Evolutionary conservation across 2,888 invertebrate genomes (phyloP), one percentile per base, ranked within the genome.

Genomic region (Pristionchus fissidentatus): DNA sequence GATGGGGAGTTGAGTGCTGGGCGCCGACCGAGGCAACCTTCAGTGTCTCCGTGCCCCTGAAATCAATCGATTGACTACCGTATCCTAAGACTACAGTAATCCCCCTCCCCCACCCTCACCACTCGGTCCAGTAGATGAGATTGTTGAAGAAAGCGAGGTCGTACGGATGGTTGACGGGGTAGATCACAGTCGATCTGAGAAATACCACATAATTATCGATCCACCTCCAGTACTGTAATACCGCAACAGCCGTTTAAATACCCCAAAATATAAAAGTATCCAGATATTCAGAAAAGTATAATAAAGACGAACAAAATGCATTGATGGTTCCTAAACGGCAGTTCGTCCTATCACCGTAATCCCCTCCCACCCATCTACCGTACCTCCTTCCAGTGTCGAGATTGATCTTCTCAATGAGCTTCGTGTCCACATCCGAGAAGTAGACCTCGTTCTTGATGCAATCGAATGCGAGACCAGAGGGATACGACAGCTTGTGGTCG

Each of bases 131-230:
- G 83, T 85, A 88, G 43, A 89, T 83, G 29, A 81, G 77, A 52
- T 87, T 86, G 52, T 88, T 86, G 86, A 88, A 89, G 83, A 86
- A 87, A 57, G 84, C 84, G 84, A 88, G 70, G n/a, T 87, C 87
- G 81, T 80, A 86, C 0, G 88, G 87, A 75, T 87, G 87, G 55
- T 85, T 78, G 10, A 88, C 88, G 38, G 88, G 86, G 22, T 55
- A 79, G 38, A 79, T n/a, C 2, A 79, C 79, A 13, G 57, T 57
- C n/a, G 79, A 38, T 57, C 79, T 79, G 26, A 57, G 55, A 52
- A 8, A 35, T 49, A 79, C 52, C 52, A 79, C 57, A 5, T 5
- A 8, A 22, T 35, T 55, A 32, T n/a, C 32, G 35, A 38, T 41
- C 22, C 10, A 73, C 29, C 26, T 8, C 7, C 8, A 29, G 13